Conservation (phyloP, 2,797 vertebrate species). For the Melanotaenia maccullochi region DNA sequence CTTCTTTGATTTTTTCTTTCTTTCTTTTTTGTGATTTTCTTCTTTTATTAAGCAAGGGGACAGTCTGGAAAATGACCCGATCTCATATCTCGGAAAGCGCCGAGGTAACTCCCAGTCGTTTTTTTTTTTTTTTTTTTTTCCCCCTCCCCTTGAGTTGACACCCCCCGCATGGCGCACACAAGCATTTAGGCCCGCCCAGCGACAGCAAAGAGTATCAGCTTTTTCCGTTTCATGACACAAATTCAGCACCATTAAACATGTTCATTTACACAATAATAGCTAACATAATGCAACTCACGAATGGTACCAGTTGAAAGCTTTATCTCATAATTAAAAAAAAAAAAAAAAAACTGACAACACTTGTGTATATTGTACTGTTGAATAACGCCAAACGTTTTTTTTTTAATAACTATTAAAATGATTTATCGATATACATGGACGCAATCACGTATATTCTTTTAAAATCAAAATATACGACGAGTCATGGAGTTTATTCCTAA, state of each 20-base stretch:
- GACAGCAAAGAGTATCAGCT: slow-evolving; percentile 71
- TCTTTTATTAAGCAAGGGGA: slow-evolving; percentile 57
- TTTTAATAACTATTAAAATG: accelerated
- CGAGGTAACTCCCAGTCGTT: slow-evolving; percentile 72
- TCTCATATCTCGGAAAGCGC: slow-evolving; percentile 70
- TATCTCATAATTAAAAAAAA: not conserved
- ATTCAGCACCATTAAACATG: not conserved
- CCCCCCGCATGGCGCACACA: slow-evolving; percentile 69
- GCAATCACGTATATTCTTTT: not conserved
- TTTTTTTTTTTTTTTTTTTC: slow-evolving; percentile 32
- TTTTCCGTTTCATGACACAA: slow-evolving; percentile 24
- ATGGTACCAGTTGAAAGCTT: not conserved
- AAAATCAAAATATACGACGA: not conserved
- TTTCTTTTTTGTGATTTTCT: slow-evolving; percentile 18
- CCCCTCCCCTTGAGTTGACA: slow-evolving; percentile 70
- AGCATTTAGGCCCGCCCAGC: slow-evolving; percentile 75
- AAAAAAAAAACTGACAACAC: not conserved
- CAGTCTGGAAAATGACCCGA: slow-evolving; percentile 60
- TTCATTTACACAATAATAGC: not conserved
- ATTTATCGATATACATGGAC: not conserved
- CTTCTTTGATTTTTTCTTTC: slow-evolving; percentile 3
- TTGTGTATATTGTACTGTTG: not conserved
- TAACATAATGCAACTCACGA: not conserved
- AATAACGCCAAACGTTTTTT: not conserved
- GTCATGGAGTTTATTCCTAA: not conserved